phyloP scores from a whole-genome alignment of 2,888 invertebrate genomes.

The Marronus borbonicus region DNA sequence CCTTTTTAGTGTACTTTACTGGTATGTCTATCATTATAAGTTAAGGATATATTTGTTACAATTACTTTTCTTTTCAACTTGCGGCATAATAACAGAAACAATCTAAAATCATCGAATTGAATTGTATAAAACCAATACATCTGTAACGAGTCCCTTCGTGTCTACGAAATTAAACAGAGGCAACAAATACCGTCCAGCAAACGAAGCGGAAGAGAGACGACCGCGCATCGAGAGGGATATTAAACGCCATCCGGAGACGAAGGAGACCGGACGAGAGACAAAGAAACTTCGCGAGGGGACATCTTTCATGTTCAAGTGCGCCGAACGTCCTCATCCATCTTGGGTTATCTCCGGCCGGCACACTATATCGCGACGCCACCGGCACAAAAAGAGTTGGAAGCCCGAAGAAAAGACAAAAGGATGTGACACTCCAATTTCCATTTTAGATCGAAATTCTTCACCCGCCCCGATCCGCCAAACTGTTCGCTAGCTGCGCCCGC shows the following conservation, averaged over 20 bases:
- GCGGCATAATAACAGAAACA: too few relatives aligned
- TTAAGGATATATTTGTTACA: too few relatives aligned
- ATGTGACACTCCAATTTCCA: constrained; percentile 71
- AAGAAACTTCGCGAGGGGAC: constrained; percentile 66
- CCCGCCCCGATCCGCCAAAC: constrained; percentile 52
- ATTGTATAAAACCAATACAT: constrained; percentile 4
- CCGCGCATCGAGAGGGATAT: constrained; percentile 52
- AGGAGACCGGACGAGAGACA: constrained; percentile 61
- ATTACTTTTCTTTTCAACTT: too few relatives aligned
- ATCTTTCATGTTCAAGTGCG: constrained; percentile 68
- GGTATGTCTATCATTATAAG: too few relatives aligned
- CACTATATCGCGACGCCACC: constrained; percentile 65
- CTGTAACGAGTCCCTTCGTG: neutral
- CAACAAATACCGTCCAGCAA: neutral
- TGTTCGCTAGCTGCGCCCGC: neutral
- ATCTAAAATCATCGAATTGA: neutral
- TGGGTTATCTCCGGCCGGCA: constrained; percentile 68
- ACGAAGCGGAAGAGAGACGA: neutral
- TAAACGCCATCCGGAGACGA: constrained; percentile 60
- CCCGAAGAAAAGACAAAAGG: constrained; percentile 67
- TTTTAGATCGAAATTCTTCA: constrained; percentile 68
- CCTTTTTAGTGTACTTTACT: too few relatives aligned
- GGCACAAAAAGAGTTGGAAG: constrained; percentile 63
- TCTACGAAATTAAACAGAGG: neutral
- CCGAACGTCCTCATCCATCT: constrained; percentile 68